Evolutionary conservation across 2,113 vertebrate species (phyloP), one percentile per base, ranked within the genome.

Genomic region (Pelusios castaneus): DNA sequence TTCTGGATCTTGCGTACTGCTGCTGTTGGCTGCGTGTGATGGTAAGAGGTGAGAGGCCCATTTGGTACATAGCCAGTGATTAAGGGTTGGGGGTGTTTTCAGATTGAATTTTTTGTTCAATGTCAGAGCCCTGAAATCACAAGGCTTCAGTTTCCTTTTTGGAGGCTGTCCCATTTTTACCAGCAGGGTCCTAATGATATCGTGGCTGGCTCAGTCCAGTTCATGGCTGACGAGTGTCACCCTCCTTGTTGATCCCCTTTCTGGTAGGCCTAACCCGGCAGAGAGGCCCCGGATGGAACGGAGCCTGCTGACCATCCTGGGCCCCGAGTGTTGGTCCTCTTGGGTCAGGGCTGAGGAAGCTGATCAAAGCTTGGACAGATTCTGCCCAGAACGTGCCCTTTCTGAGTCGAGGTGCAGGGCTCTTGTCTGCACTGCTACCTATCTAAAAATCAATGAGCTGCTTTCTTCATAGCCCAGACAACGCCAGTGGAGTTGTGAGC

Each of bases 401-500:
- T 97, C 89, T 82, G 55, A 51, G 54, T 90, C 91, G 93, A 92
- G 91, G 82, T 17, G 90, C 89, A 54, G 85, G 51, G 54, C n/a
- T 87, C 73, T 60, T 82, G 84, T 94, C 89, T 94, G 90, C 73
- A 51, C 93, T 96, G 93, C 82, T 92, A 56, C 94, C 84, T 92
- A 85, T 90, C 5, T 47, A 78, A 91, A 84, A 92, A 96, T 90
- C 92, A 91, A 85, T 85, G 93, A 95, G 88, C 2, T 1, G 51
- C 91, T 94, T 96, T 89, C 84, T 95, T 94, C 96, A 88, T 91
- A 90, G 95, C 92, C 91, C 90, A 96, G 95, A 96, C 92, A 96
- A 96, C 85, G 73, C 88, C 80, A 93, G 93, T 95, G 85, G 89
- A 45, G 81, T 89, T 85, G 63, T 87, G 82, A 94, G 75, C 85